Base-by-base conservation (phyloP, 1,140 invertebrate genomes). In the Anastrepha obliqua region DNA sequence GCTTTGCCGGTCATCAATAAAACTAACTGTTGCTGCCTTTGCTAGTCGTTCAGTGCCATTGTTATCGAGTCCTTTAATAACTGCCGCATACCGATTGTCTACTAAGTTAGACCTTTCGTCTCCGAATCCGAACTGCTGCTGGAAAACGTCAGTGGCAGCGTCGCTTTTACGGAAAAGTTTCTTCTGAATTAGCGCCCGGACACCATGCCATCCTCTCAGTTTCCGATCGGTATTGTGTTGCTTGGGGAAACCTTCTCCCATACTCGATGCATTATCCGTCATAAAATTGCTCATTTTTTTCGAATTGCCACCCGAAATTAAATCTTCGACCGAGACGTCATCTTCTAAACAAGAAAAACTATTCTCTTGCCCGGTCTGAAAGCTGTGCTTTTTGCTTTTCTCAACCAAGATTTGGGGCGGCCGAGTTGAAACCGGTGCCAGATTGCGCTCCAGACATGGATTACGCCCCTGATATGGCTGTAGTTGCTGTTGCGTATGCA, bases 381-480 rank as follows among this genome's bases (percentile, higher is more conserved):
- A 92, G 55, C 91, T 92, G 85, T 93, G 92, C 89, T 93, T 93
- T 87, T 93, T 93, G 58, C 96, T 96, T 89, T 96, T 96, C 89
- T 97, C 96, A 85, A 98, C 95, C 0, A 97, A 94, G 9, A 95
- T 93, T 70, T 96, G 95, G 15, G 96, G 96, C 47, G 93, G 95
- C 13, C 93, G 95, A 89, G 88, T 39, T 0, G 95, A 94, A 3
- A 94, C 94, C 42, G 94, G 95, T 90, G 97, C 95, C 9, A 97
- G 94, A 94, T 99, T 99, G 2, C 98, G 94, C 91, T 98, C 97
- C 90, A 97, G 95, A 89, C 97, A 98, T 1, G 97, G 97, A 94
- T 99, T 98, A 13, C 97, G 94, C 4, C 97, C 98, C 92, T 98
- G 97, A 93, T 98, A 96, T 1, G 97, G 97, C 89, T 97, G 97